Conservation (phyloP, 2,888 invertebrate genomes). For the Torymus tubicola region DNA sequence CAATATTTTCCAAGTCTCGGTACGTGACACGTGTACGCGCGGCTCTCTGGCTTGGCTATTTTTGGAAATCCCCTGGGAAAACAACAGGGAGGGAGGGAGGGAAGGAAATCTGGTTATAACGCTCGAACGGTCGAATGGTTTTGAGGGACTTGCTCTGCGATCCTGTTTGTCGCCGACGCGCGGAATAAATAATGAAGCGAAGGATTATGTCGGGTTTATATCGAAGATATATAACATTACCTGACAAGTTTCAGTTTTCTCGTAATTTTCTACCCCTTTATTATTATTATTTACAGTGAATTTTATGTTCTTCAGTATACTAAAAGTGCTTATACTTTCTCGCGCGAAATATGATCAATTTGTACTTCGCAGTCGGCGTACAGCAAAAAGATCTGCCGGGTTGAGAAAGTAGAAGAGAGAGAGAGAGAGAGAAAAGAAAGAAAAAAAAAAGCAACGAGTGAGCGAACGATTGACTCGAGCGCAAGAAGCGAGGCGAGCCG, state of each 20-base stretch:
- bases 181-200: no score
- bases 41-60: conserved; percentile 25
- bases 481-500: conserved; percentile 15
- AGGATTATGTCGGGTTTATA: no score
- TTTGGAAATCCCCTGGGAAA: conserved; percentile 30
- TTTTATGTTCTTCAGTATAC: no score
- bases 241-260: no score
- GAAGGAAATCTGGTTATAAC: conserved; percentile 46
- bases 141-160: conserved; percentile 29
- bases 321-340: no score
- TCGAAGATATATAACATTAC: no score
- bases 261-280: no score
- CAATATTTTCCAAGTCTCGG: no score
- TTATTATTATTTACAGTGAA: no score
- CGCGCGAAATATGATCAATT: conserved; percentile 29
- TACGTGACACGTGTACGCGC: background rate
- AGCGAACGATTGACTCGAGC: conserved; percentile 43
- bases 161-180: conserved; percentile 21
- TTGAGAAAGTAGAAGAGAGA: background rate
- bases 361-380: background rate
- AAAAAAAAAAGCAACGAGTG: no score
- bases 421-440: conserved; percentile 10
- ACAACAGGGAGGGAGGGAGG: background rate
- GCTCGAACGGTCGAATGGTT: conserved; percentile 40
- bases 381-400: background rate